Percentiles rank a stretch among this genome's conserved stretches.
Conservation (phyloP, 2,888 invertebrate genomes). For the Agonum fuliginosum region DNA sequence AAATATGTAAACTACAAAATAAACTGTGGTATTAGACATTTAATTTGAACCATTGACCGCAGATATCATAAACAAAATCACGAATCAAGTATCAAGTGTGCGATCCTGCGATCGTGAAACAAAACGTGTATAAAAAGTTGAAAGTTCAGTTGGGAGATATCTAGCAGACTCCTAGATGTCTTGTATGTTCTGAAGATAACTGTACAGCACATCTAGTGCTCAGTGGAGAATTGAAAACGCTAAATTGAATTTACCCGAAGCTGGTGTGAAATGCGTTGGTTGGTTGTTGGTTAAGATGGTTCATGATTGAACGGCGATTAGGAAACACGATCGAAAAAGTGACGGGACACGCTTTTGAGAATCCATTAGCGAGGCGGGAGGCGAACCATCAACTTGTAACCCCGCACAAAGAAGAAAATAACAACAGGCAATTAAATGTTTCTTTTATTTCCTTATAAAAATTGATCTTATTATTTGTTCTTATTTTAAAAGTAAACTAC, state of each 20-base stretch:
- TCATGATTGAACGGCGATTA: conserved; percentile 45
- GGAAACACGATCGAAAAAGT: conserved; percentile 47
- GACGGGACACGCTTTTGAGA: conserved; percentile 34
- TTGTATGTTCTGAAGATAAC: conserved; percentile 17
- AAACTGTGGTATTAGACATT: too few species aligned
- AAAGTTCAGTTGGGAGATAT: conserved; percentile 11
- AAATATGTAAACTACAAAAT: too few species aligned
- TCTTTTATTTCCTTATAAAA: too few species aligned
- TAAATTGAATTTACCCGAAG: conserved; percentile 43
- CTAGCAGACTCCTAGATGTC: not conserved
- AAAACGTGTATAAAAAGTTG: conserved; percentile 40
- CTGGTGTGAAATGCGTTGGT: conserved; percentile 23
- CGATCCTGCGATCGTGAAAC: conserved; percentile 42
- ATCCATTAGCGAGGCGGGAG: conserved; percentile 30
- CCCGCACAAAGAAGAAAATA: too few species aligned
- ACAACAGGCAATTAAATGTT: too few species aligned
- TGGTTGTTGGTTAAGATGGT: not conserved
- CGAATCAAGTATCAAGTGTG: conserved; percentile 33
- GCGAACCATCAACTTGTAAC: not conserved
- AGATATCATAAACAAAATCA: conserved; percentile 14
- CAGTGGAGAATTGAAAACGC: conserved; percentile 16
- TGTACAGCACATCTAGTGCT: conserved; percentile 32
- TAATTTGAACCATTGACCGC: conserved; percentile 14
- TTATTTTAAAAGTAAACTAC: too few species aligned
- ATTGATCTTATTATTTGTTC: too few species aligned